These are phyloP conservation scores for Heliconius sara DNA, from an alignment of 2,888 invertebrate genomes.

Conservation along the genomic window DNA sequence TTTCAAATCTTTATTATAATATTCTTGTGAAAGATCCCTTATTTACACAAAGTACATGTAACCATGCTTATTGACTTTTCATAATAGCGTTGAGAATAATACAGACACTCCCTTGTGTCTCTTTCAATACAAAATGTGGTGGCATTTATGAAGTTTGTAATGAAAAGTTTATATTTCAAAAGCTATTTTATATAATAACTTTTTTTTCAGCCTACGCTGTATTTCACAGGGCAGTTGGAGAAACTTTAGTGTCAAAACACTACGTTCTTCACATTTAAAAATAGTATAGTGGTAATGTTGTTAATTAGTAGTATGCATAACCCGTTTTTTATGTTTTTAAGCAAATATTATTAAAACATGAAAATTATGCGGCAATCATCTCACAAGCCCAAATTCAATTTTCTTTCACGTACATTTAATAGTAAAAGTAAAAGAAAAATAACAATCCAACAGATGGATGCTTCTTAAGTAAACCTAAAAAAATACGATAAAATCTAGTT, in stretches of 20 bases:
- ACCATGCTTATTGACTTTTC: conserved; percentile 11
- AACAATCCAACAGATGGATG: too few species aligned
- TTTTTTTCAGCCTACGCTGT: too few species aligned
- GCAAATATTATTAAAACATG: too few species aligned
- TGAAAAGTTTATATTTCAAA: not conserved
- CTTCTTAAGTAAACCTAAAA: too few species aligned
- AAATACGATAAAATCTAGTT: too few species aligned
- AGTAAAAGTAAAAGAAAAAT: not conserved
- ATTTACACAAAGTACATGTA: not conserved
- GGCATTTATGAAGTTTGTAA: not conserved
- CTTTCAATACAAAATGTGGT: conserved; percentile 3
- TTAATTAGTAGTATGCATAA: not conserved
- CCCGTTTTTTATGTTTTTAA: too few species aligned
- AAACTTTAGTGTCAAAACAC: too few species aligned
- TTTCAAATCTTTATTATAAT: not conserved
- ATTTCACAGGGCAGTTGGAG: too few species aligned
- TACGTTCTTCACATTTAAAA: too few species aligned
- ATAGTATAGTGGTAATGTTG: too few species aligned
- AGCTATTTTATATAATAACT: not conserved
- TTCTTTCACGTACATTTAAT: not conserved
- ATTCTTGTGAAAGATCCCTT: not conserved
- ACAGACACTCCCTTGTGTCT: conserved; percentile 4
- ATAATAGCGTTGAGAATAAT: conserved; percentile 14
- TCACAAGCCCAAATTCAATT: too few species aligned
- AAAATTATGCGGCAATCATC: too few species aligned